Evolutionary conservation across 2,113 vertebrate species (phyloP), one percentile per base, ranked within the genome.

Genomic region (Copsychus sechellarum): DNA sequence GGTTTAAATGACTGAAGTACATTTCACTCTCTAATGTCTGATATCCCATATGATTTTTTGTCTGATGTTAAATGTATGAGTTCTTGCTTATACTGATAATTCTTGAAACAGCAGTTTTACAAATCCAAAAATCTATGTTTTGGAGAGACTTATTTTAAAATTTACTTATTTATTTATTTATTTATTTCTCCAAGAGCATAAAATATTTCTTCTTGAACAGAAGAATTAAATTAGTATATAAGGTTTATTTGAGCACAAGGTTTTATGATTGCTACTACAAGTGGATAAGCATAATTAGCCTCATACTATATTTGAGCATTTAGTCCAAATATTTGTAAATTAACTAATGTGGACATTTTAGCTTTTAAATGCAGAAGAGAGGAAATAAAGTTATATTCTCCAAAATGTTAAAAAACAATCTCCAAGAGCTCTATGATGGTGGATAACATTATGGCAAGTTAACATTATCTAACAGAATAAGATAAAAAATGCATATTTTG

Each of bases 401-500:
- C 51, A 79, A 2, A 22, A 45, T 2, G 18, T 33, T 17, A 12
- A 64, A 80, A 76, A 47, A 2, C 28, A 45, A 38, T 43, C 40
- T 60, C 29, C 73, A 66, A 36, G 23, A 50, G 8, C 34, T 29
- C 12, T 47, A 2, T 26, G 29, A 42, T 0, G 0, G 9, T 17
- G 8, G 8, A 36, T 29, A 28, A 34, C 17, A 33, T 36, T 51
- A 71, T 42, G 26, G 5, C 12, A 61, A 48, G 24, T 60, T 80
- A 72, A 56, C 1, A 1, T 77, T 69, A 67, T 13, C 12, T 28
- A 54, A 34, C 14, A 40, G 33, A 42, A 38, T 18, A 61, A 71
- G 23, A 62, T 22, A 14, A 33, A 84, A 0, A 1, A 45, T 13
- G 5, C 4, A 24, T 26, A n/a, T 21, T 1, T 0, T n/a, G 11